A percentile compares a stretch with the other conserved stretches of the same genome.
phyloP scores from a whole-genome alignment of 2,888 invertebrate genomes.

The Stramonita haemastoma region DNA sequence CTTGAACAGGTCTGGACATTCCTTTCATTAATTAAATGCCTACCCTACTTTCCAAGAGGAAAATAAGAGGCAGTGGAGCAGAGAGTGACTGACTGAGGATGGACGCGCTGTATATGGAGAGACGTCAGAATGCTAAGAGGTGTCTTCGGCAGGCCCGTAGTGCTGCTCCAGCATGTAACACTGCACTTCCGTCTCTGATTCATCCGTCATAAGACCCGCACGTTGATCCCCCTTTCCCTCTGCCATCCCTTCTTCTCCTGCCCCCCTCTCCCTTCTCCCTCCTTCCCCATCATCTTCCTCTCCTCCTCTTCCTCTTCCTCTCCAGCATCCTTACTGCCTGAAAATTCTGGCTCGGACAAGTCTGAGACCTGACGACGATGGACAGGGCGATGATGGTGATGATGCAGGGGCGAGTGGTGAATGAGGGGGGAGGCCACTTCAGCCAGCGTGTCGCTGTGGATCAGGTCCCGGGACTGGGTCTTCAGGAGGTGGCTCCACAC shows the following conservation, averaged over 20 bases:
- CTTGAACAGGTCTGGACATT: too few relatives aligned
- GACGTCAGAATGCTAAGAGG: slow-evolving; percentile 43
- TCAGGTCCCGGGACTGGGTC: slow-evolving; percentile 61
- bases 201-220: slow-evolving; percentile 55
- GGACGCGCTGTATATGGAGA: too few relatives aligned
- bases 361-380: slow-evolving; percentile 23
- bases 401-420: slow-evolving; percentile 28
- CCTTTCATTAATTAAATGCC: too few relatives aligned
- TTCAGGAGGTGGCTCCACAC: slow-evolving; percentile 61
- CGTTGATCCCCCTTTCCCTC: not conserved
- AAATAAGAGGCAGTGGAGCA: too few relatives aligned
- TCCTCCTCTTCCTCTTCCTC: not conserved
- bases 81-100: too few relatives aligned
- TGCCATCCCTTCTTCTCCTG: not conserved
- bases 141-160: slow-evolving; percentile 52
- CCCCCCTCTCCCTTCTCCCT: not conserved
- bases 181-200: slow-evolving; percentile 65
- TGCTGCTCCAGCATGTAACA: slow-evolving; percentile 68
- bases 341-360: not conserved
- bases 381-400: not conserved
- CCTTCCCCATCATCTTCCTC: not conserved
- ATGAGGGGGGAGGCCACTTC: slow-evolving; percentile 59
- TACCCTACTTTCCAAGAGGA: too few relatives aligned
- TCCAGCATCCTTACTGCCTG: not conserved
- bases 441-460: slow-evolving; percentile 69